Evolutionary conservation across 2,888 invertebrate genomes (phyloP).

Genomic region (Petrolisthes cinctipes): DNA sequence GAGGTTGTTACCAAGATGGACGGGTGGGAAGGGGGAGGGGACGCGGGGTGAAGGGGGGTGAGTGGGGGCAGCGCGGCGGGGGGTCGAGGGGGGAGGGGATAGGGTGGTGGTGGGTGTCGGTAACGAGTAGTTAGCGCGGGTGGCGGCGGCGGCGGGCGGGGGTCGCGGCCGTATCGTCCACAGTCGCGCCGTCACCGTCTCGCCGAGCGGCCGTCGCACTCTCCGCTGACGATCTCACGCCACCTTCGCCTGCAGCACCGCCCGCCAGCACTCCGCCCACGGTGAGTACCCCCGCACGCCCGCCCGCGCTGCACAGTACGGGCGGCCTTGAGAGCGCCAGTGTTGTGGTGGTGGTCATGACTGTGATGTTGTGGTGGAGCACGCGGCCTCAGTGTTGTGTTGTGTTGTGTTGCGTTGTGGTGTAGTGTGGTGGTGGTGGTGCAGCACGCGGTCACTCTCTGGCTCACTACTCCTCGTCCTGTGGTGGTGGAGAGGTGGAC

Average conservation of each 20-base stretch:
- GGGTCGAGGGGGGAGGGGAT: not conserved
- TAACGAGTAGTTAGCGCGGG: slow-evolving; percentile 40
- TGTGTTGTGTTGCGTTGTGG: not conserved
- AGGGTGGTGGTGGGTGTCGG: slow-evolving; percentile 12
- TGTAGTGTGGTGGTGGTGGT: not conserved
- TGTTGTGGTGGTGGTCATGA: slow-evolving; percentile 12
- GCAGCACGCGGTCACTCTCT: not conserved
- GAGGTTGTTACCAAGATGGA: slow-evolving; percentile 2
- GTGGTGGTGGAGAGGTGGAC: no score
- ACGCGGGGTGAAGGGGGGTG: not conserved
- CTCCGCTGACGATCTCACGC: not conserved
- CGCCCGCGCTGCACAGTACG: not conserved
- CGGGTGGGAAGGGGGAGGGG: not conserved
- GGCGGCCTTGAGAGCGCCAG: not conserved
- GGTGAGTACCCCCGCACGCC: not conserved
- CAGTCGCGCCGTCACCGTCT: slow-evolving; percentile 39
- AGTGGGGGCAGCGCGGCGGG: not conserved
- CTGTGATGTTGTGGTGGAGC: not conserved
- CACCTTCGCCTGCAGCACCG: slow-evolving; percentile 15
- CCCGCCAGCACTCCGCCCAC: not conserved
- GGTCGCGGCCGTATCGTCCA: slow-evolving; percentile 27
- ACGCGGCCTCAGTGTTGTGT: not conserved
- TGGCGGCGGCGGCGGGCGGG: slow-evolving; percentile 37
- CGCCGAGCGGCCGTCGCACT: slow-evolving; percentile 30
- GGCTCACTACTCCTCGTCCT: no score